Base-by-base conservation (phyloP, 2,888 invertebrate species). In the Polylopha cassiicola region DNA sequence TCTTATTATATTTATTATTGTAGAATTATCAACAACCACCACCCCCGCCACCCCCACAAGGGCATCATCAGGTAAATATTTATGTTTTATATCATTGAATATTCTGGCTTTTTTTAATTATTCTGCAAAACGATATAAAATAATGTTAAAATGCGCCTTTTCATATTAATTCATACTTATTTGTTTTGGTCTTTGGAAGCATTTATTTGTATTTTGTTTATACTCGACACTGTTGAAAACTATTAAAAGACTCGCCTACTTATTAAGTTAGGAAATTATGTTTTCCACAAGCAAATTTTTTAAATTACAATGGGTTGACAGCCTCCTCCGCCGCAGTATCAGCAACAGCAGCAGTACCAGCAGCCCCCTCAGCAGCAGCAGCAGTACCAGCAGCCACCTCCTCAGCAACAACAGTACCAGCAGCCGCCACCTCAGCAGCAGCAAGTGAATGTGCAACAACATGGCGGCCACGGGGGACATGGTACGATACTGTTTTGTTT, bases 11-110 rank as follows among this genome's bases (percentile, higher is more conserved):
- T 15, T 37, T 32, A 44, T 36, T 33, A 34, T 64, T 55, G 9
- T 59, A 77, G 76, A 76, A 78, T 34, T 76, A 79, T 29, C 78
- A 81, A 18, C 76, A 66, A 0, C 64, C 73, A 0, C 77, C 78
- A 0, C 77, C 78, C 0, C 80, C 79, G 0, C 77, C 75, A 0
- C 70, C 70, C 0, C 73, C 65, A 0, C 56, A 50, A 3, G 11
- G 48, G 36, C 44, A 55, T 2, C 72, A 70, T 37, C 73, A 72
- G 55, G 70, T 75, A 58, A 57, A 48, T 45, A 6, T 10, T 1
- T 1, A 14, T 24, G 1, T 6, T 16, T n/a, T 6, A 8, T 23
- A 23, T 6, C 6, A 6, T 8, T n/a, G 8, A 13, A 4, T 13
- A 11, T 6, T 4, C 7, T 4, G 5, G 6, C 5, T 27, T 9